Conservation (phyloP, 2,113 vertebrate genomes). For the Amblyopsis rosae region DNA sequence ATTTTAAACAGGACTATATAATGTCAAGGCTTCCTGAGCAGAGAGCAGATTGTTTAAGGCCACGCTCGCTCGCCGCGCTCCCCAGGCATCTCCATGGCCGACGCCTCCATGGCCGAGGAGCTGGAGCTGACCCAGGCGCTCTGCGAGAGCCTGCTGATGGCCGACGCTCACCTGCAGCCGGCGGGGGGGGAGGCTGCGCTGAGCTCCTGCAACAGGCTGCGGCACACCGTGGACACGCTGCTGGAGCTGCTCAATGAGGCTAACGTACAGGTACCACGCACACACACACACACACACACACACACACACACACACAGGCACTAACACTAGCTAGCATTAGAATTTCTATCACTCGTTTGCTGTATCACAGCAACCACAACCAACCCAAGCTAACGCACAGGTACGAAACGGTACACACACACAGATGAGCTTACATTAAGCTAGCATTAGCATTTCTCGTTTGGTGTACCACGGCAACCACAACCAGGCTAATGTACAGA, state of each 20-base stretch:
- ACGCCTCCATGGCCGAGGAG: constrained; percentile 65
- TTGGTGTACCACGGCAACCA: too few relatives aligned
- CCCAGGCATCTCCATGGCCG: constrained; percentile 44
- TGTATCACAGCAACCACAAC: too few relatives aligned
- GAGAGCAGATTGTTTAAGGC: too few relatives aligned
- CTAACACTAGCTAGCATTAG: too few relatives aligned
- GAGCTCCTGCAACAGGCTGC: constrained; percentile 78
- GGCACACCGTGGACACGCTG: constrained; percentile 82
- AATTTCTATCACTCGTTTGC: too few relatives aligned
- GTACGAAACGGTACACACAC: too few relatives aligned
- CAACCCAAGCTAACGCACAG: too few relatives aligned
- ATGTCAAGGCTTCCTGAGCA: too few relatives aligned
- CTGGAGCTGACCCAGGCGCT: constrained; percentile 84
- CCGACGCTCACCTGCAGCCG: constrained; percentile 71
- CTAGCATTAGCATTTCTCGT: too few relatives aligned
- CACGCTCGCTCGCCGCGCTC: background rate
- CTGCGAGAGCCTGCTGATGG: constrained; percentile 88
- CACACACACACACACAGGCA: too few relatives aligned
- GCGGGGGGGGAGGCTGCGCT: constrained; percentile 82
- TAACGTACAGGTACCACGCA: constrained; percentile 78
- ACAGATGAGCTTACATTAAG: too few relatives aligned
- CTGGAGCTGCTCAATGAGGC: constrained; percentile 86
- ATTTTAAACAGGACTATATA: too few relatives aligned
- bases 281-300: background rate
- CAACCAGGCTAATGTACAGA: constrained; percentile 83